Percentiles rank a stretch among this genome's conserved stretches.
Conservation (phyloP, 2,113 vertebrate genomes). For the Morone saxatilis region DNA sequence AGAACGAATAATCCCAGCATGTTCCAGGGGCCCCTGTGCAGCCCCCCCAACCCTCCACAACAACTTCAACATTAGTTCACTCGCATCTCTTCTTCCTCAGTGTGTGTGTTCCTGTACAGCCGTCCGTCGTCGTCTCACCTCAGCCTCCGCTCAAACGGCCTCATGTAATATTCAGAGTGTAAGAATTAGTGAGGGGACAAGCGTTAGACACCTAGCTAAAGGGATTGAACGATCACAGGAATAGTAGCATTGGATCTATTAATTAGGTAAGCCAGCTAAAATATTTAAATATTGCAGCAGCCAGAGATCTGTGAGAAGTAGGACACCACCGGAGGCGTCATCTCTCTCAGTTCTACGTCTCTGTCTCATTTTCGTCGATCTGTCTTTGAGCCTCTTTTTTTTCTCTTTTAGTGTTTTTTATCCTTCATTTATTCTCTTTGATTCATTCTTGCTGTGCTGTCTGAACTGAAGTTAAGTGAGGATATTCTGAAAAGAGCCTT, state of each 20-base stretch:
- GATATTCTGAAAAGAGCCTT: not conserved
- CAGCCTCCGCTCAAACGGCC: slow-evolving; percentile 24
- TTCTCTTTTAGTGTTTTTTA: too few species aligned
- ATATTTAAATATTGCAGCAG: slow-evolving; percentile 75
- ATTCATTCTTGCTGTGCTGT: not conserved
- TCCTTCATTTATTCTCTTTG: not conserved
- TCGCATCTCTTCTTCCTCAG: too few species aligned
- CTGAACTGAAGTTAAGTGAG: not conserved
- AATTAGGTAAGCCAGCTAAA: slow-evolving; percentile 69
- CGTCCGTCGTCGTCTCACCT: too few species aligned
- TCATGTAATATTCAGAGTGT: slow-evolving; percentile 65
- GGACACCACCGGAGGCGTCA: slow-evolving; percentile 66
- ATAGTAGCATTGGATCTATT: slow-evolving; percentile 71
- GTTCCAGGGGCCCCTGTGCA: not conserved
- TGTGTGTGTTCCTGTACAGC: not conserved
- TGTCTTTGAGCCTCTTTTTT: too few species aligned
- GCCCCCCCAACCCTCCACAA: not conserved
- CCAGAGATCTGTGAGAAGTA: slow-evolving; percentile 54
- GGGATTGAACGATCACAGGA: slow-evolving; percentile 77
- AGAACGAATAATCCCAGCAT: not conserved
- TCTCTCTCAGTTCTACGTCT: not conserved
- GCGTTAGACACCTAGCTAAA: slow-evolving; percentile 51
- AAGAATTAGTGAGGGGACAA: slow-evolving; percentile 59
- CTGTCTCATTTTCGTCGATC: slow-evolving; percentile 1
- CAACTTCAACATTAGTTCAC: not conserved